Evolutionary conservation across 2,113 vertebrate genomes (phyloP), one percentile per base, ranked within the genome.

Genomic region (Elachura formosa): DNA sequence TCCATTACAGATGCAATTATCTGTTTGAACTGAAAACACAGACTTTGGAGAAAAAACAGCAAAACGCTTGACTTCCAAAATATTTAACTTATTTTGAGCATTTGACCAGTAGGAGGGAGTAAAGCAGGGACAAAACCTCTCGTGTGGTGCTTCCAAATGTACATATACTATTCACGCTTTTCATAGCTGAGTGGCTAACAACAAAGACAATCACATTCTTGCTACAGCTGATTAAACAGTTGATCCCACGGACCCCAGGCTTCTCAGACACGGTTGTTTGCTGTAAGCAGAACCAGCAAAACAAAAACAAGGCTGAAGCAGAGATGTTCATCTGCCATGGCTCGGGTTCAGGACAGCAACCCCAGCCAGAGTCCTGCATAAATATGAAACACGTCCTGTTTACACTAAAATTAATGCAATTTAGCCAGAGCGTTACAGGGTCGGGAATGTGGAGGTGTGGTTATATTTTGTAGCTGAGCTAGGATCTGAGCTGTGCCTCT

Each of bases 181-280:
- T 96, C 94, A 96, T 91, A 97, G 95, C 64, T 91, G 85, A 95
- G 71, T 24, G n/a, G 67, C 87, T 95, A 95, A 91, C 95, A 96
- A 97, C 95, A 97, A 96, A 96, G 88, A 67, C 95, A 89, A 92
- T 83, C 68, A 79, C 89, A 96, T 95, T 96, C 94, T 88, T 96
- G 94, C 92, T 63, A 87, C 96, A 96, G 94, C 94, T 93, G 94
- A 97, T 97, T 96, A 97, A 95, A 97, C 94, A 94, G 75, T 90
- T 89, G 91, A 96, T 95, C 87, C 95, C 84, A 87, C 3, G 19
- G 71, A 94, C 68, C 67, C 89, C 93, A 87, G 71, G 69, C 85
- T 95, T 95, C 95, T 84, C 95, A 93, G 91, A 62, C 72, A 63
- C 1, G 3, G 81, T 62, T 95, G 76, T 96, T 95, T 96, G 94